phyloP scores from a whole-genome alignment of 2,113 vertebrate genomes.

The Lamprotornis superbus region DNA sequence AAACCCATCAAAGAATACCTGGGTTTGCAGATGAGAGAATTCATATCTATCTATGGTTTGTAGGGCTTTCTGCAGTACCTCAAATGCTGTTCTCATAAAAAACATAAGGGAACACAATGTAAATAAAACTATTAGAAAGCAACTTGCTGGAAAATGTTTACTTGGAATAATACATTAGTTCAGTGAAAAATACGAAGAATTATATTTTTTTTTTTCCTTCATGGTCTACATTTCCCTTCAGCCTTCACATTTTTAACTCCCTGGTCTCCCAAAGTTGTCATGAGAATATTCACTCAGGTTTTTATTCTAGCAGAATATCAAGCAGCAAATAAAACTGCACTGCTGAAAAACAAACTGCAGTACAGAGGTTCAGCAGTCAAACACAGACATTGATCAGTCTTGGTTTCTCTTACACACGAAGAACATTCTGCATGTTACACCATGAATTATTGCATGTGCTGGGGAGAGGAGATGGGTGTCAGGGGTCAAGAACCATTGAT shows the following conservation, averaged over 20 bases:
- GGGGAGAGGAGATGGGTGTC: background rate
- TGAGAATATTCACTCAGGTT: background rate
- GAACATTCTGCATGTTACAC: background rate
- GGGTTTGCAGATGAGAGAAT: background rate
- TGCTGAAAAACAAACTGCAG: background rate
- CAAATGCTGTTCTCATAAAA: background rate
- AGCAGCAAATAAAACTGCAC: background rate
- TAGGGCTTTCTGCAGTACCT: background rate
- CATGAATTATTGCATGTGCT: background rate
- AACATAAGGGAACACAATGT: background rate
- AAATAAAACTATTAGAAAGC: background rate
- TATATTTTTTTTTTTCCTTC: background rate
- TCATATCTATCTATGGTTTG: background rate
- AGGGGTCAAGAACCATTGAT: background rate
- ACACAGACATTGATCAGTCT: background rate
- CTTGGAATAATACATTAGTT: background rate
- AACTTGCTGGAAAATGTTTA: background rate
- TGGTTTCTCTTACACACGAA: background rate
- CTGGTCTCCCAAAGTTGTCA: background rate
- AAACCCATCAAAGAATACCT: background rate
- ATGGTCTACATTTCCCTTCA: background rate
- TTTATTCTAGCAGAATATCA: background rate
- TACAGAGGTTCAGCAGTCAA: background rate
- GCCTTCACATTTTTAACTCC: background rate
- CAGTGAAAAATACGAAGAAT: background rate